phyloP scores from a whole-genome alignment of 2,888 invertebrate species.

The Cosmia trapezina region DNA sequence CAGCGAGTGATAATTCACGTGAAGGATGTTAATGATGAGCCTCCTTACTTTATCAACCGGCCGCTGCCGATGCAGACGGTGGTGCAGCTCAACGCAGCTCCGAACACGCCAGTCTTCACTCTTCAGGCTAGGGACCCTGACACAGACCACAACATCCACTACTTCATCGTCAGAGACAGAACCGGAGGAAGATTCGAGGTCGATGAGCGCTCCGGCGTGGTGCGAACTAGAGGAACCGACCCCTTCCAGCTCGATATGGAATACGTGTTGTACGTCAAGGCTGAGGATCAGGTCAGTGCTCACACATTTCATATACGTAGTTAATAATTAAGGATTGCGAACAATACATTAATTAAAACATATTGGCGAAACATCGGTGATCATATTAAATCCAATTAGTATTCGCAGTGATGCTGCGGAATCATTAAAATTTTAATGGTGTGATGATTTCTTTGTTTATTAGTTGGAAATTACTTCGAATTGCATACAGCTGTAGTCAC shows the following conservation, averaged over 20 bases:
- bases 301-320: conserved; percentile 4
- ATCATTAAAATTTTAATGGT: conserved; percentile 30
- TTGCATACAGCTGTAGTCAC: background rate
- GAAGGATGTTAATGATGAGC: conserved; percentile 99
- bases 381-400: conserved; percentile 31
- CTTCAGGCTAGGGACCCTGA: conserved; percentile 99
- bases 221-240: conserved; percentile 97
- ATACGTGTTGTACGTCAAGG: conserved; percentile 98
- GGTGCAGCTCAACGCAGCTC: conserved; percentile 98
- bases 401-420: conserved; percentile 1
- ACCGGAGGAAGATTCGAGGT: conserved; percentile 95
- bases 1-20: conserved; percentile 98
- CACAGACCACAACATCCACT: conserved; percentile 98
- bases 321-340: conserved; percentile 15
- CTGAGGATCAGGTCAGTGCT: conserved; percentile 94
- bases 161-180: conserved; percentile 98
- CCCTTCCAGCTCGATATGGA: conserved; percentile 98
- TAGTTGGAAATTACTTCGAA: conserved; percentile 5
- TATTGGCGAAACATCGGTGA: conserved; percentile 19
- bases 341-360: conserved; percentile 30
- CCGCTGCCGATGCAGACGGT: conserved; percentile 99
- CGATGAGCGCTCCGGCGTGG: conserved; percentile 97
- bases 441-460: conserved; percentile 19
- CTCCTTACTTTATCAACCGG: conserved; percentile 98
- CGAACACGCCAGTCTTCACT: conserved; percentile 99